phyloP scores from a whole-genome alignment of 2,888 invertebrate genomes.

The Xanthia icteritia region DNA sequence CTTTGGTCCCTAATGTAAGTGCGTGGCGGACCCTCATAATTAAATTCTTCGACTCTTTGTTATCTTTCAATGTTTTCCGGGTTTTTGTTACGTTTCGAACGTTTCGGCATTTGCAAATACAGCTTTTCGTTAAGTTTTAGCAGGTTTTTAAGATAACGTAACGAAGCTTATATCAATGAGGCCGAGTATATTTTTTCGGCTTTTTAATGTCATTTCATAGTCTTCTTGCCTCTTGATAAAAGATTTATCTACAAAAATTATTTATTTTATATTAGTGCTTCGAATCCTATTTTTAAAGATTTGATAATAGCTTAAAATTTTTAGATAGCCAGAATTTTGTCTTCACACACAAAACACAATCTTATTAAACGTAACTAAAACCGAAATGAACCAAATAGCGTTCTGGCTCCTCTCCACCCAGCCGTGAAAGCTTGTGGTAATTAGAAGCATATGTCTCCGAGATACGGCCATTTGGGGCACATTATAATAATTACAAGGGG shows the following conservation, averaged over 20 bases:
- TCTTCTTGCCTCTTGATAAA: not conserved
- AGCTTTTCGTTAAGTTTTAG: slow-evolving; percentile 10
- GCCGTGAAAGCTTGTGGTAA: slow-evolving; percentile 43
- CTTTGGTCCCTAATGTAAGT: slow-evolving; percentile 62
- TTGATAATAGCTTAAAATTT: not conserved
- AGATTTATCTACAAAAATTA: not conserved
- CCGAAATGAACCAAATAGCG: slow-evolving; percentile 18
- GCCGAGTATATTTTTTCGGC: not conserved
- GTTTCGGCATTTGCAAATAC: slow-evolving; percentile 34
- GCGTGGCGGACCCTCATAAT: slow-evolving; percentile 64
- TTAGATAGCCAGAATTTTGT: not conserved
- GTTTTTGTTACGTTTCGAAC: slow-evolving; percentile 46
- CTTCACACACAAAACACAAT: not conserved
- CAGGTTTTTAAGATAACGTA: slow-evolving; percentile 25
- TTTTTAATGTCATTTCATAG: not conserved
- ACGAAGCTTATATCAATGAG: not conserved
- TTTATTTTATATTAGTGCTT: not conserved
- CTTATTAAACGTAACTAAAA: slow-evolving; percentile 4
- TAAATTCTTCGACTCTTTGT: slow-evolving; percentile 52
- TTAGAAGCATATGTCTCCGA: slow-evolving; percentile 59
- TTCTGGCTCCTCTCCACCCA: not conserved
- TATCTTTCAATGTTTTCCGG: slow-evolving; percentile 64
- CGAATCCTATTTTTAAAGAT: not conserved
- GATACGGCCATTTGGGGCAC: slow-evolving; percentile 39
- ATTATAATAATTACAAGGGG: slow-evolving; percentile 51